Evolutionary conservation across 2,113 vertebrate species (phyloP), one percentile per base, ranked within the genome.

Genomic region (Elaphurus davidianus): DNA sequence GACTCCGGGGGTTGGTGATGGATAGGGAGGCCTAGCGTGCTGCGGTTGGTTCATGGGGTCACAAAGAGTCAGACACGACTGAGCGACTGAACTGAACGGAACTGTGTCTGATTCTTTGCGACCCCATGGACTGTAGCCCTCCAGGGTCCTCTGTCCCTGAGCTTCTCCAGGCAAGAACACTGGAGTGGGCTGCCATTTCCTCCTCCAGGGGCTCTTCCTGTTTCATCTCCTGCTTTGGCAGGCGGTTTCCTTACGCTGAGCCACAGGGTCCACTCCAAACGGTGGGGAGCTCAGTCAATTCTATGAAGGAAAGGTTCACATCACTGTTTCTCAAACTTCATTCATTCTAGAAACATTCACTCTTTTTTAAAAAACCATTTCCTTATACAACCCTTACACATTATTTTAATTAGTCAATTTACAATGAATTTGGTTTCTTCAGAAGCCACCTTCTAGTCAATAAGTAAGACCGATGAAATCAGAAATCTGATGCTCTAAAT

Each of bases 401-500:
- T 87, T 67, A 17, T 91, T 94, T 95, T 95, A 97, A 85, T 90
- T 60, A 78, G 90, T 54, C 71, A 81, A 67, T 59, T 67, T 55
- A 85, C n/a, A 84, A 59, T 4, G 23, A 76, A 74, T 64, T 45
- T 67, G 10, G 11, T 6, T 67, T n/a, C 89, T 91, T 87, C 92
- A 36, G 52, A 91, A 96, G 28, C 36, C 27, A 74, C 28, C 86
- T 97, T 78, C 78, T 19, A 57, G 92, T 47, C 47, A 74, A 84
- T 90, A 85, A 83, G 81, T 81, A 87, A 7, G 17, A 30, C 76
- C 64, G 52, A 11, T 90, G 82, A 94, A 95, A 45, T 60, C 85
- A n/a, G 50, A 76, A 45, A 36, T 94, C 84, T 54, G 90, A 47
- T 21, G 33, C 9, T 21, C 3, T 54, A 45, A 50, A 33, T 43